phyloP scores from a whole-genome alignment of 2,113 vertebrate genomes.

The Myotis davidii region DNA sequence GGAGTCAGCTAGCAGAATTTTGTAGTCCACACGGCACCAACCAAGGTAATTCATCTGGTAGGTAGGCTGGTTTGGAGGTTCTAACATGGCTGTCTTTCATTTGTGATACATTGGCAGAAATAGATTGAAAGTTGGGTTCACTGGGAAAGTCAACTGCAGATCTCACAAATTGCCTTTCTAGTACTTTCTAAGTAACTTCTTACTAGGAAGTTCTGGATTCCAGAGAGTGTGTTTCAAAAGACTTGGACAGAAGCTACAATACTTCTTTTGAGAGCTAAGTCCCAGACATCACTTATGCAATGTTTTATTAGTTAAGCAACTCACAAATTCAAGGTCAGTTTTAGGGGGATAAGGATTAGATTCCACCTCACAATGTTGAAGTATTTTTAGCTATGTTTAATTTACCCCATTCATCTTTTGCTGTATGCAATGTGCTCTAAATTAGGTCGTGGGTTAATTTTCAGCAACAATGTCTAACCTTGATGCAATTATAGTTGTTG shows the following conservation, averaged over 20 bases:
- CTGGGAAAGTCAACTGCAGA: not conserved
- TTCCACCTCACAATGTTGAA: not conserved
- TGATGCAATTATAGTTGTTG: not conserved
- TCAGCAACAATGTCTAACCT: not conserved
- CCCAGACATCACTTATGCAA: not conserved
- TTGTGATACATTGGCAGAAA: not conserved
- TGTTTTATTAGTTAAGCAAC: not conserved
- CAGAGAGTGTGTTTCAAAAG: not conserved
- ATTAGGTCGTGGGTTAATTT: not conserved
- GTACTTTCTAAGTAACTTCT: not conserved
- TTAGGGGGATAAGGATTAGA: not conserved
- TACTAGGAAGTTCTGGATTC: not conserved
- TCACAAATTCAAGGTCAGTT: not conserved
- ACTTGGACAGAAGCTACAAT: not conserved
- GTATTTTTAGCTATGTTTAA: not conserved
- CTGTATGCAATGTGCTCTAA: not conserved
- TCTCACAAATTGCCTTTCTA: not conserved
- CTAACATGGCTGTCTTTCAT: not conserved
- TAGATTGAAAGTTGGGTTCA: not conserved
- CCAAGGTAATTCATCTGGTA: not conserved
- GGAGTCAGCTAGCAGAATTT: not conserved
- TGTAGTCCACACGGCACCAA: not conserved
- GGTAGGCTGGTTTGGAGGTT: not conserved
- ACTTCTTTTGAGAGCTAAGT: not conserved
- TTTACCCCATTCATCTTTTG: not conserved